A percentile compares a stretch with the other conserved stretches of the same genome.
Evolutionary conservation across 2,888 invertebrate species (phyloP).

Genomic region (Tenthredo mesomela): DNA sequence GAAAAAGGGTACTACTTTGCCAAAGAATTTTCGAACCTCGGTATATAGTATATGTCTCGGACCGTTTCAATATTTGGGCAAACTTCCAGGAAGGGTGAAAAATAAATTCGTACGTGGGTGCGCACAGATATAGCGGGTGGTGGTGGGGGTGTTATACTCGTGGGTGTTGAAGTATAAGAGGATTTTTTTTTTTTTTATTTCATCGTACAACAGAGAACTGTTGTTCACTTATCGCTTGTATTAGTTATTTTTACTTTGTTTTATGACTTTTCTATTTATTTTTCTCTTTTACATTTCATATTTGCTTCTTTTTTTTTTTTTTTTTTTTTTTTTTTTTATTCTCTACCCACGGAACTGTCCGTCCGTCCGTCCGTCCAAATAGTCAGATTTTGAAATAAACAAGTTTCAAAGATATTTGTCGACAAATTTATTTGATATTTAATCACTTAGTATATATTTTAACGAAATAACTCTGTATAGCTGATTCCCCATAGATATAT

Average conservation of each 20-base stretch:
- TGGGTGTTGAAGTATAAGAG: constrained; percentile 41
- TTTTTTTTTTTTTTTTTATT: not conserved
- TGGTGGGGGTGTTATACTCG: not conserved
- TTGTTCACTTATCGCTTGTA: constrained; percentile 13
- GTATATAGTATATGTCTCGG: constrained; percentile 28
- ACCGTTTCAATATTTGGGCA: constrained; percentile 41
- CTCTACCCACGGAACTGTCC: not conserved
- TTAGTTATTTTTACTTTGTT: constrained; percentile 20
- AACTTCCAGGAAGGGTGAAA: constrained; percentile 50
- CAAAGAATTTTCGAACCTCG: constrained; percentile 22
- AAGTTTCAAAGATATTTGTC: not conserved
- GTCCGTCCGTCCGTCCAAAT: not conserved
- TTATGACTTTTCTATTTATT: not conserved
- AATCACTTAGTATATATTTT: not conserved
- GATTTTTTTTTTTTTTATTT: constrained; percentile 50
- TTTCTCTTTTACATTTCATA: not conserved
- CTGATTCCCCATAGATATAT: not conserved
- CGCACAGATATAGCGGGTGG: no score
- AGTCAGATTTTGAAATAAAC: not conserved
- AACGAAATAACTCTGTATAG: constrained; percentile 2
- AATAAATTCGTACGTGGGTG: constrained; percentile 27
- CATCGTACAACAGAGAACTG: constrained; percentile 40
- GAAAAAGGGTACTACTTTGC: constrained; percentile 38
- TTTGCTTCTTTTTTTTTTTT: not conserved
- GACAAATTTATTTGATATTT: not conserved